Base-by-base conservation (phyloP, 2,113 vertebrate species). In the Lagopus leucura region DNA sequence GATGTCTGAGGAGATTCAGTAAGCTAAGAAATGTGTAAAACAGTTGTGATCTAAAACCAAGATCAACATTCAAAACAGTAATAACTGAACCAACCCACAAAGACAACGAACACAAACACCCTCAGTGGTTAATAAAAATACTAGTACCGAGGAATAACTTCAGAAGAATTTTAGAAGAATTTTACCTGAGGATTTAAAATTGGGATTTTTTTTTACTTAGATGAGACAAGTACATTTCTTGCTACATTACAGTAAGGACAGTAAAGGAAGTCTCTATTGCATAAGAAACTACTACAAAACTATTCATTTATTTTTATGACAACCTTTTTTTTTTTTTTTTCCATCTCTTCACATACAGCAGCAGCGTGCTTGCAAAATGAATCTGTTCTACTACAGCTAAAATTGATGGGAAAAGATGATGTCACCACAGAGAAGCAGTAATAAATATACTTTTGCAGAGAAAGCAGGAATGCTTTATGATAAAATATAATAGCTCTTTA, bases 401-500 rank as follows among this genome's bases (percentile, higher is more conserved):
- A 91, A 78, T 32, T 91, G 86, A 86, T 12, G 38, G 16, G 9
- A 66, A 80, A 85, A 89, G 77, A 85, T 67, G 34, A 82, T 66
- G 48, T 92, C 66, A 86, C 9, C 61, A 86, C 36, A 89, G 57
- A 77, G 89, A 25, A 76, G 58, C 34, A 55, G 58, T 57, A 89
- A 92, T 92, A 93, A 96, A 95, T 82, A 92, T 13, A 4, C 27
- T 81, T 74, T 16, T 80, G 75, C 88, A 88, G 43, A 48, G 69
- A 91, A 86, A 57, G 63, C 73, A 84, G 61, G 40, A 86, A 91
- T 85, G 34, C 61, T 95, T 80, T 88, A 92, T 58, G 90, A 86
- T 84, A 94, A 96, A 96, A 88, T 86, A 63, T 55, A 89, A 93
- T 86, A 84, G 47, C 54, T 73, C 65, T 85, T 89, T 81, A 94